Evolutionary conservation across 2,888 invertebrate genomes (phyloP).

Genomic region (Drosophila bunnanda): DNA sequence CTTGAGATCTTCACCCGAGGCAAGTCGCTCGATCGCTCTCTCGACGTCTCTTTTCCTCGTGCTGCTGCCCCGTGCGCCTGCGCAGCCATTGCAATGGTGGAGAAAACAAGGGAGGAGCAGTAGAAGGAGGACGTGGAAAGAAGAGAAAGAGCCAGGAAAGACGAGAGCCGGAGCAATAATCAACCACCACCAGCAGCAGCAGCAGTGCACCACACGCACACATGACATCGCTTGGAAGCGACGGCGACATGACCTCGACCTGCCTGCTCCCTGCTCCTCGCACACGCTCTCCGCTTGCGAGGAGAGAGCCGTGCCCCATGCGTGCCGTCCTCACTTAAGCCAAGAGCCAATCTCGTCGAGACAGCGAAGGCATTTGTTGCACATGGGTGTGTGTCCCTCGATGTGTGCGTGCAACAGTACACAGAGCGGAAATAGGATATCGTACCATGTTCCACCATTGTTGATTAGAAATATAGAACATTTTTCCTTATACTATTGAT

Average conservation of each 20-base stretch:
- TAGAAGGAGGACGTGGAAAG: conserved; percentile 15
- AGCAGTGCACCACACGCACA: conserved; percentile 57
- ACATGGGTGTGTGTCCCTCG: conserved; percentile 28
- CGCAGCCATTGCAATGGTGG: conserved; percentile 52
- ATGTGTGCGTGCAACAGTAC: conserved; percentile 40
- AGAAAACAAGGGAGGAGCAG: conserved; percentile 26
- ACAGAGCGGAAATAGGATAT: background rate
- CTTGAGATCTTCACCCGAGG: conserved; percentile 27
- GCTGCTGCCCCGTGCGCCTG: conserved; percentile 64
- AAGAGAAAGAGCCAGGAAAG: conserved; percentile 39
- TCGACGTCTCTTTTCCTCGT: conserved; percentile 56
- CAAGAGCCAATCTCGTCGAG: conserved; percentile 56
- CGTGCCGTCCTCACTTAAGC: conserved; percentile 75
- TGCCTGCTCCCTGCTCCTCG: conserved; percentile 48
- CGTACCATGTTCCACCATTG: too few species aligned
- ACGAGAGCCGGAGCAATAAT: conserved; percentile 57
- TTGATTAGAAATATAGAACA: background rate
- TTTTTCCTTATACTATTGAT: background rate
- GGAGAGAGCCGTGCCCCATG: conserved; percentile 70
- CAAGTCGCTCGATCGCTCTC: conserved; percentile 31
- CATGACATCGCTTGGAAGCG: conserved; percentile 62
- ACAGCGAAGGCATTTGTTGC: conserved; percentile 61
- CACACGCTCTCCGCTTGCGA: conserved; percentile 60
- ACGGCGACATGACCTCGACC: conserved; percentile 73
- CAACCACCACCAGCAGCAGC: conserved; percentile 55